Evolutionary conservation across 2,113 vertebrate genomes (phyloP).

Genomic region (Zosterops lateralis): DNA sequence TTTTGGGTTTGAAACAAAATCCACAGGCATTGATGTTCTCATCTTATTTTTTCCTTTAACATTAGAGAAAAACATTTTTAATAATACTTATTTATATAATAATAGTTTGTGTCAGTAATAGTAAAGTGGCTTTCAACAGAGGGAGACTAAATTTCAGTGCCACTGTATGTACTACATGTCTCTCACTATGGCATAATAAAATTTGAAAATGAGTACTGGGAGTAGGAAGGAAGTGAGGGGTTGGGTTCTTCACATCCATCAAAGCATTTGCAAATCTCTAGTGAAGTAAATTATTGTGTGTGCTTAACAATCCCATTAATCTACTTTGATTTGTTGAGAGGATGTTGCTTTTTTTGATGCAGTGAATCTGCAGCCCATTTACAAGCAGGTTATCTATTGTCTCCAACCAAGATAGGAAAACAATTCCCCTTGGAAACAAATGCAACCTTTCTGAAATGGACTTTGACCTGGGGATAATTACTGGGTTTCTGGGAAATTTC

Average conservation of each 20-base stretch:
- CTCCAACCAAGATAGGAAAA: not conserved
- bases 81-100: not conserved
- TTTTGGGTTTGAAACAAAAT: not conserved
- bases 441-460: not conserved
- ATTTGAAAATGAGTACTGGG: not conserved
- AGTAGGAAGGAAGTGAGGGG: not conserved
- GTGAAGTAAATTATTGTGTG: not conserved
- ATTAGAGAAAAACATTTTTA: not conserved
- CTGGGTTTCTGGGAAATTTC: not conserved
- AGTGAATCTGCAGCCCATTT: not conserved
- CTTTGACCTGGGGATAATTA: not conserved
- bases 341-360: not conserved
- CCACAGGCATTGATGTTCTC: not conserved
- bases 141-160: not conserved
- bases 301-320: slow-evolving; percentile 18
- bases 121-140: not conserved
- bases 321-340: not conserved
- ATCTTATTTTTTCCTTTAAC: not conserved
- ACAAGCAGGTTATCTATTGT: not conserved
- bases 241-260: not conserved
- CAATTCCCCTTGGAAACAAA: not conserved
- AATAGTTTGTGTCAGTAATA: not conserved
- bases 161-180: not conserved
- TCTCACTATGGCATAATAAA: not conserved
- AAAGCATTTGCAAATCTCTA: not conserved